Conservation (phyloP, 2,797 vertebrate genomes). For the Hemitrygon akajei region DNA sequence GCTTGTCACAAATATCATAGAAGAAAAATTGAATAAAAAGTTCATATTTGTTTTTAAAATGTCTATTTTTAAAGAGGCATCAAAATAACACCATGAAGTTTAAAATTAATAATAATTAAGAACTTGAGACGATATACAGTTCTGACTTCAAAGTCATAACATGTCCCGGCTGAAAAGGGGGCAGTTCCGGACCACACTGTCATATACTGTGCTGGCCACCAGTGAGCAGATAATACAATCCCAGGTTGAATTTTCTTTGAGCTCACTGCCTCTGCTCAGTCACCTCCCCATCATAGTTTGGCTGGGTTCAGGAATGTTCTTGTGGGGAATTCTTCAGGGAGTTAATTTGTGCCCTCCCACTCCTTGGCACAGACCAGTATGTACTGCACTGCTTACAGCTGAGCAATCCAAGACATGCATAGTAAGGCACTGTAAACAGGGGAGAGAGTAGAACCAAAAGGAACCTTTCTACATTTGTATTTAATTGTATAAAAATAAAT, state of each 20-base stretch:
- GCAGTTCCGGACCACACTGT: neutral
- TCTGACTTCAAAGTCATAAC: neutral
- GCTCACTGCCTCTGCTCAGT: neutral
- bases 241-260: too few relatives aligned
- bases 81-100: neutral
- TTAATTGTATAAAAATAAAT: neutral
- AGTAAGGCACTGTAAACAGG: neutral
- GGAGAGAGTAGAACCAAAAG: neutral
- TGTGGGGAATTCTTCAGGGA: constrained; percentile 12
- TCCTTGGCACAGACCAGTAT: neutral
- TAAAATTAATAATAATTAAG: neutral
- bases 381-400: constrained; percentile 4
- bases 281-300: constrained; percentile 1
- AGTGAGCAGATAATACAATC: too few relatives aligned
- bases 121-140: neutral
- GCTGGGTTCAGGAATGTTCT: constrained; percentile 6
- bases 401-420: neutral
- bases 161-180: neutral
- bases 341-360: constrained; percentile 28
- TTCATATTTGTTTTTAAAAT: neutral
- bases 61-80: neutral
- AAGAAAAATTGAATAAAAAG: too few relatives aligned
- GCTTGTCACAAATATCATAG: neutral
- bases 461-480: neutral
- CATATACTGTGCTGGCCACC: neutral